Base-by-base conservation (phyloP, 2,888 invertebrate species). In the Euzetes globulus region DNA sequence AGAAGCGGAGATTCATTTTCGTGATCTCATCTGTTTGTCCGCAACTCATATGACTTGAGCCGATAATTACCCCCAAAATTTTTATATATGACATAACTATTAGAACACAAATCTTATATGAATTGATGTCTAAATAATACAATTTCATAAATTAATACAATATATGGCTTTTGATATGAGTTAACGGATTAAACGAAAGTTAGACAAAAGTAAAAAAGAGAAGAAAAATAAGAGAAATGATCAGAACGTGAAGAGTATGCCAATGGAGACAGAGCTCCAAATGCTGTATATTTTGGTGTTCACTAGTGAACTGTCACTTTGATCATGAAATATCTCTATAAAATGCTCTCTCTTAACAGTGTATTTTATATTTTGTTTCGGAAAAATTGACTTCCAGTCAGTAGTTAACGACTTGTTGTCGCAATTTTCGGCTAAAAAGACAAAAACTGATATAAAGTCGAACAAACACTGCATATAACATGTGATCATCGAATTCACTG, bases 311-410 rank as follows among this genome's bases (percentile, higher is more conserved):
- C 29, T 63, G 63, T 63, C 63, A 63, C 29, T 37, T 6, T 63
- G 63, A 63, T 63, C 63, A 63, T 33, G 63, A 63, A 63, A 63
- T 63, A 63, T 63, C n/a, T 63, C 25, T 33, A 27, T 33, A 63
- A 60, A 63, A 63, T 63, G 63, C 33, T 63, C 33, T 63, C 37
- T 63, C 63, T 33, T 37, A 17, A 33, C 7, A 63, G 63, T 33
- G 9, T 63, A n/a, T 33, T 33, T 22, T 13, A 25, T 25, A 19
- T 55, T 55, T 52, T 55, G 47, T 47, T 17, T 13, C 2, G 15
- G 47, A 47, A 47, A 47, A 33, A 60, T 63, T 22, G 60, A 60
- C 27, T 60, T 60, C 17, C 2, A 60, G 60, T 60, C 15, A 60
- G 27, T 13, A 63, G 33, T 33, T 33, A 33, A 33, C 33, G 33